Base-by-base conservation (phyloP, 2,797 vertebrate genomes). In the Muscicapa striata region DNA sequence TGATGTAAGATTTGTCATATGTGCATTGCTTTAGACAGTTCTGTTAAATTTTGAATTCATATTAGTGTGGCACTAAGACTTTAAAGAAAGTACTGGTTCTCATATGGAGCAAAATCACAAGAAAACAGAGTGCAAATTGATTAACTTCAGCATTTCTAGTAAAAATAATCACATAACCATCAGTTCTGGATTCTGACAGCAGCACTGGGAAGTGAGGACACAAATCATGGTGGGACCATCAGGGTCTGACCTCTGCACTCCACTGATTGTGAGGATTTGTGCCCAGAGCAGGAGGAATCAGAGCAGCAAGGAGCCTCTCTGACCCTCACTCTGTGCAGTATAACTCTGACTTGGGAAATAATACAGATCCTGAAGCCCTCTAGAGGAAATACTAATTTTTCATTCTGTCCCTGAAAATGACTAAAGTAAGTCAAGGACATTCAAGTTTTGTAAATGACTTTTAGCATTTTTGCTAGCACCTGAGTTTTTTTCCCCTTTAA, bases 321-420 rank as follows among this genome's bases (percentile, higher is more conserved):
- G 84, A 40, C 51, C 68, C 62, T 55, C 46, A 11, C 78, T 91
- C 7, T 46, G 38, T 26, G 77, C 82, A 78, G 2, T 30, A 3
- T 5, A 54, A 38, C 49, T 66, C 41, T 58, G 67, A 30, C 81
- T 91, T 73, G 51, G 76, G 70, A 38, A 93, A 70, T 87, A 69
- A 51, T 45, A 32, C 9, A 95, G 84, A 84, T 63, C 87, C 78
- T 84, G 95, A 87, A 96, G 94, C 90, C 90, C 92, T 95, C 90
- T 93, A 94, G 81, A 96, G 92, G 94, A 93, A 96, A 90, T 49
- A 55, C 38, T 81, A 41, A 88, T 94, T 93, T 95, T 74, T 95
- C 83, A 74, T 88, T 51, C 69, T 77, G 58, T 81, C 85, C 68
- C 80, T 90, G 80, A 30, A 87, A 91, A 88, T 61, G 9, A 43